Conservation (phyloP, 2,888 invertebrate species). For the Sabatieria punctata region DNA sequence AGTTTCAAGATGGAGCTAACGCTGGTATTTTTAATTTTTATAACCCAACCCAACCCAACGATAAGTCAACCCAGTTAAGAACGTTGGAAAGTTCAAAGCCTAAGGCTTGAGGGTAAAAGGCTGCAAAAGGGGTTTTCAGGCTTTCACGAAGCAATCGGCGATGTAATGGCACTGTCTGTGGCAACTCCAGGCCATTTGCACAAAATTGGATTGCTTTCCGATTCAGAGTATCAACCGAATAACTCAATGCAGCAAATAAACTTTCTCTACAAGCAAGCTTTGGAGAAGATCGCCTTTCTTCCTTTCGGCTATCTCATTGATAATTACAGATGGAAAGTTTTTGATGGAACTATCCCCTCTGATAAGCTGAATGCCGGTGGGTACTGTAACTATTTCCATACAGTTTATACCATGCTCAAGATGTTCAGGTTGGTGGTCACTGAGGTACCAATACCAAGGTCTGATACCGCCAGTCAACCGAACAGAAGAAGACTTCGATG, state of each 20-base stretch:
- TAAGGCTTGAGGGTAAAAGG: too few relatives aligned
- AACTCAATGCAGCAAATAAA: conserved; percentile 43
- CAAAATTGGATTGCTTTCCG: conserved; percentile 5
- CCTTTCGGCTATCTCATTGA: conserved; percentile 69
- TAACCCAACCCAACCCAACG: too few relatives aligned
- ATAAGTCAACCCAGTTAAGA: too few relatives aligned
- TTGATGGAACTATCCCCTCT: conserved; percentile 50
- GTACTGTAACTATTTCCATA: too few relatives aligned
- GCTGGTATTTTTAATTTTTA: too few relatives aligned
- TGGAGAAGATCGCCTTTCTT: conserved; percentile 65
- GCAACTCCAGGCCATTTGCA: conserved; percentile 8
- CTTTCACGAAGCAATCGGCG: conserved; percentile 10
- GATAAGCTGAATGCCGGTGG: conserved; percentile 70
- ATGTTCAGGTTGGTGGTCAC: conserved; percentile 70
- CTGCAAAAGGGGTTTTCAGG: too few relatives aligned
- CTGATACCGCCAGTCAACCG: conserved; percentile 2
- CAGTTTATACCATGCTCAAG: too few relatives aligned
- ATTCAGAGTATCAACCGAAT: conserved; percentile 2
- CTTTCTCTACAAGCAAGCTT: conserved; percentile 60
- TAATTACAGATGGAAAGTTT: conserved; percentile 67
- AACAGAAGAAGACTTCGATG: conserved; percentile 13
- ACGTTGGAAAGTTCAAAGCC: too few relatives aligned
- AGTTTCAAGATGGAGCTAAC: conserved; percentile 10
- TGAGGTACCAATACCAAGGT: conserved; percentile 36
- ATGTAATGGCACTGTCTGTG: conserved; percentile 8